Evolutionary conservation across 1,140 invertebrate genomes (phyloP), one percentile per base, ranked within the genome.

Genomic region (Drosophila sulfurigaster): DNA sequence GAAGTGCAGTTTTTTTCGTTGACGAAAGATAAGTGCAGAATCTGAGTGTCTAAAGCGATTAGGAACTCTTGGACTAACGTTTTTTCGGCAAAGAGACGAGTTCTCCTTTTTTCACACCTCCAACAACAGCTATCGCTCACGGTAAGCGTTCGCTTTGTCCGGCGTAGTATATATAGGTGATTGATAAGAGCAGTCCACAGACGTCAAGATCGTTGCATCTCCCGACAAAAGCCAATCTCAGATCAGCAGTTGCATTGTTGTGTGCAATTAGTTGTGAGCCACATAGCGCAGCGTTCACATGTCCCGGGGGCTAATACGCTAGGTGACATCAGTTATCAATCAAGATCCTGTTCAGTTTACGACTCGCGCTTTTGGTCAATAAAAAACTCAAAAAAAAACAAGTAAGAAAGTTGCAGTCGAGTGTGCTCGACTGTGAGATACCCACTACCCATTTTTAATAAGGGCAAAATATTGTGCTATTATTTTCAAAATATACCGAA

Each of bases 81-180:
- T 25, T 41, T 56, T 57, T 57, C 32, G 54, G 35, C 35, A 41
- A 54, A 28, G 51, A 28, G 51, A 32, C 25, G 51, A n/a, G 32
- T 3, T 56, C 25, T 41, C 13, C 16, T 25, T 1, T 8, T 20
- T 35, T 25, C 10, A 8, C 35, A 57, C 16, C 35, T 57, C n/a
- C 30, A 32, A 4, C 52, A 57, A 5, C 54, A 8, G 32, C 15
- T 41, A 1, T 41, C 54, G 51, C 35, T 41, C 54, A 57, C 54
- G 65, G 71, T 74, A 74, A 74, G 71, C 71, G 28, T n/a, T 52
- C 20, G 64, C 64, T 67, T 72, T 77, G 68, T 77, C 60, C 58
- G 54, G 1, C 51, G 20, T 62, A 70, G 20, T 62, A 70, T 57
- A 75, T 65, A 71, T 59, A 71, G 41, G 28, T 5, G 59, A 64